Evolutionary conservation across 64 coral and sea anemone genomes (phyloP).

Genomic region (Pachyseris speciosa): DNA sequence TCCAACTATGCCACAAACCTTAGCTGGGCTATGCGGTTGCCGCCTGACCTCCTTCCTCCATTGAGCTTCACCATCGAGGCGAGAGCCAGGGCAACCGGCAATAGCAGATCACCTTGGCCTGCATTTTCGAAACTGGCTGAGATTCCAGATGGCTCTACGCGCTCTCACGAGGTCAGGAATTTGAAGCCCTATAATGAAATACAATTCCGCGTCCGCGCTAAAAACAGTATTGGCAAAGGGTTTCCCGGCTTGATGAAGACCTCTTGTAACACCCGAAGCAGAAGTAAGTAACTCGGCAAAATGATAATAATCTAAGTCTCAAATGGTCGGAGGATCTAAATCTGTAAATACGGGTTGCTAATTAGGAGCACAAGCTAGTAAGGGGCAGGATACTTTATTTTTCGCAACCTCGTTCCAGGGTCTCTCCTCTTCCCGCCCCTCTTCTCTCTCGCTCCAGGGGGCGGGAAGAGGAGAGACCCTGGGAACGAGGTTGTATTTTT

Average conservation of each 20-base stretch:
- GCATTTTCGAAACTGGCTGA: not conserved
- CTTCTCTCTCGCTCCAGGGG: no score
- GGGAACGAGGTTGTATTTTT: no score
- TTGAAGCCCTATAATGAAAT: not conserved
- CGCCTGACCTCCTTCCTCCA: not conserved
- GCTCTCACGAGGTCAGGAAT: not conserved
- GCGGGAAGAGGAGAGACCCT: no score
- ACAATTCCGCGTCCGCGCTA: conserved; percentile 32
- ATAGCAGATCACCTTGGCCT: no score
- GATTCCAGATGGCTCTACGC: not conserved
- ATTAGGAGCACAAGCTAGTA: no score
- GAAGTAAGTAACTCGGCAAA: not conserved
- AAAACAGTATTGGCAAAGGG: conserved; percentile 21
- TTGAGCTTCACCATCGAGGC: conserved; percentile 21
- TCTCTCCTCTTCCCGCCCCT: no score
- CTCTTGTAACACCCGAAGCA: not conserved
- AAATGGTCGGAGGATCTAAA: no score
- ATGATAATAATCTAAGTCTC: no score
- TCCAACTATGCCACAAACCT: conserved; percentile 1
- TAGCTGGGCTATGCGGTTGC: not conserved
- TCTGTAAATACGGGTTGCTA: no score
- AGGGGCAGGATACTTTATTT: no score
- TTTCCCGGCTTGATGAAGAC: not conserved
- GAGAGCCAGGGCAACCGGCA: not conserved
- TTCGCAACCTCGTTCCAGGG: no score